These are phyloP conservation scores for Drosophila lutescens DNA, from an alignment of 2,888 invertebrate species.

Conservation along the genomic window DNA sequence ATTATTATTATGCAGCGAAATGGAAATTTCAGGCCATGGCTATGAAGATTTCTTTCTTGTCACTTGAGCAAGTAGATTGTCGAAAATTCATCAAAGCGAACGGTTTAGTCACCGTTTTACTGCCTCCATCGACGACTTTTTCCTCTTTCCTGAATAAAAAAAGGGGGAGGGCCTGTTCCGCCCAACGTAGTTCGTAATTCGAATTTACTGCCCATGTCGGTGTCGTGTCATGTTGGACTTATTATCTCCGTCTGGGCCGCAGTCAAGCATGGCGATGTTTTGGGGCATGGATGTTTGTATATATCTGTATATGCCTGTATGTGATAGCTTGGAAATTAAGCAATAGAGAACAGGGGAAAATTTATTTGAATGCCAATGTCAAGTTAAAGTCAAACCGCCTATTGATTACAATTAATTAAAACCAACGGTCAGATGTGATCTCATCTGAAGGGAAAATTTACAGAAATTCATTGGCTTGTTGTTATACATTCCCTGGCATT, in stretches of 20 bases:
- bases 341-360: slow-evolving; percentile 23
- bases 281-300: slow-evolving; percentile 2
- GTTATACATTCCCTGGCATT: slow-evolving; percentile 18
- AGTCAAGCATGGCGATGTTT: slow-evolving; percentile 38
- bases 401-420: slow-evolving; percentile 63
- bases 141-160: background rate
- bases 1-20: slow-evolving; percentile 32
- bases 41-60: slow-evolving; percentile 28
- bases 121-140: background rate
- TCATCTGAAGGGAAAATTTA: slow-evolving; percentile 35
- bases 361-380: slow-evolving; percentile 76
- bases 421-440: slow-evolving; percentile 27
- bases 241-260: slow-evolving; percentile 44
- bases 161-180: slow-evolving; percentile 4
- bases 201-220: slow-evolving; percentile 56
- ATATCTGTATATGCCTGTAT: slow-evolving; percentile 10
- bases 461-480: slow-evolving; percentile 10
- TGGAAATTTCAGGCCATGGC: slow-evolving; percentile 19
- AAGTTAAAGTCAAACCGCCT: slow-evolving; percentile 63
- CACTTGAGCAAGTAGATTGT: slow-evolving; percentile 20
- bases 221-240: slow-evolving; percentile 45
- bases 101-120: slow-evolving; percentile 34
- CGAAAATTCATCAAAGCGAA: slow-evolving; percentile 36
- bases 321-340: slow-evolving; percentile 46
- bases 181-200: slow-evolving; percentile 46